These are phyloP conservation scores for Eubucco bourcierii DNA, from an alignment of 2,113 vertebrate genomes.

Conservation along the genomic window DNA sequence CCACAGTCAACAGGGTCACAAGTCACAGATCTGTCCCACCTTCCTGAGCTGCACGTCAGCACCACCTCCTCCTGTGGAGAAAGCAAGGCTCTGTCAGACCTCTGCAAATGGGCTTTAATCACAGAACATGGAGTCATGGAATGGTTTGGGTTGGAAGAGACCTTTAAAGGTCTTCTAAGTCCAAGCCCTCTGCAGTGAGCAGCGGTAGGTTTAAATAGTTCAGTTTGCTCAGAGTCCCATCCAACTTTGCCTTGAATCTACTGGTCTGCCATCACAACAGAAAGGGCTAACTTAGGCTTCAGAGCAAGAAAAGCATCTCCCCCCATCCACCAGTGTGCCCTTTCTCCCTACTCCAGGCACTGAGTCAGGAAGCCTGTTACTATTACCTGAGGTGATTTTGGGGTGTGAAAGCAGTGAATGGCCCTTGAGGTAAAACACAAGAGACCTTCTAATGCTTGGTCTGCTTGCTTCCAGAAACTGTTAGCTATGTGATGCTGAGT, in stretches of 20 bases:
- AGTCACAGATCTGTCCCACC: conserved; percentile 85
- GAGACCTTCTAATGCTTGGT: background rate
- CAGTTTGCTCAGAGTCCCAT: too few relatives aligned
- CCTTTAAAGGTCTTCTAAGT: too few relatives aligned
- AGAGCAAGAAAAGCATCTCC: background rate
- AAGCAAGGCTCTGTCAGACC: background rate
- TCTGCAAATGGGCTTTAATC: background rate
- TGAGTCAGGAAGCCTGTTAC: accelerated
- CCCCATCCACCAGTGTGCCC: background rate
- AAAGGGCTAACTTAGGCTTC: background rate
- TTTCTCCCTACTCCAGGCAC: background rate
- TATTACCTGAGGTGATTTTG: background rate
- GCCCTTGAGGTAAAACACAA: background rate
- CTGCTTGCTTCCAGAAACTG: background rate
- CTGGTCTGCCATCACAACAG: background rate
- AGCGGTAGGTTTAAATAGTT: too few relatives aligned
- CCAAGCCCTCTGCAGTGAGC: too few relatives aligned
- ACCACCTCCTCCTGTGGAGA: conserved; percentile 73
- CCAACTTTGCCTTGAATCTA: too few relatives aligned
- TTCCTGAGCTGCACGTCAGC: conserved; percentile 82
- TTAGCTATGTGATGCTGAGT: background rate
- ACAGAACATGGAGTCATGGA: too few relatives aligned
- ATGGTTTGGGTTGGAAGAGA: too few relatives aligned
- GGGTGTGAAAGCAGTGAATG: background rate
- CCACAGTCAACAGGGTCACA: conserved; percentile 87